These are phyloP conservation scores for Miichthys miiuy DNA, from an alignment of 2,797 vertebrate species.

Conservation along the genomic window DNA sequence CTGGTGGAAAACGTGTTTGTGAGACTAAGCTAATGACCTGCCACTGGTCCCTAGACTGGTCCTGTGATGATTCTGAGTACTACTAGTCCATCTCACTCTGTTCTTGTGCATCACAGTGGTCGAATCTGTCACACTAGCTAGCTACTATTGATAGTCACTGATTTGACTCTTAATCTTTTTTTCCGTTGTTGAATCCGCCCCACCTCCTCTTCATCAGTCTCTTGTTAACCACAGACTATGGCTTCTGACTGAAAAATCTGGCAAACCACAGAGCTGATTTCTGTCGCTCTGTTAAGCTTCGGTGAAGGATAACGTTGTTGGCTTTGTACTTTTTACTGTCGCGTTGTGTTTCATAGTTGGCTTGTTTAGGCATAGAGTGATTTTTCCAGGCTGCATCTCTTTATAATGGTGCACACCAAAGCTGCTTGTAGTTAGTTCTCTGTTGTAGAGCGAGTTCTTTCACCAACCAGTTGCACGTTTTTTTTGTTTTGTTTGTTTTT, in stretches of 20 bases:
- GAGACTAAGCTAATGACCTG: slow-evolving; percentile 66
- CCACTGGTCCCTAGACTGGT: slow-evolving; percentile 70
- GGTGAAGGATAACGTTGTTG: slow-evolving; percentile 51
- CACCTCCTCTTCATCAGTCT: slow-evolving; percentile 9
- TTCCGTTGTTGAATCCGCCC: slow-evolving; percentile 28
- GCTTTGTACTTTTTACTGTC: slow-evolving; percentile 54
- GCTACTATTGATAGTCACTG: slow-evolving; percentile 63
- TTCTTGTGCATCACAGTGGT: slow-evolving; percentile 75
- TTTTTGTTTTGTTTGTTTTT: not conserved
- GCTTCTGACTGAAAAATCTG: slow-evolving; percentile 45
- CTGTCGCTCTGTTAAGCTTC: slow-evolving; percentile 42
- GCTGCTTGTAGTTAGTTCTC: slow-evolving; percentile 75
- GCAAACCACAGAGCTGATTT: slow-evolving; percentile 36
- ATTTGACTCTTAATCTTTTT: slow-evolving; percentile 32
- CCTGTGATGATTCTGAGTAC: slow-evolving; percentile 71
- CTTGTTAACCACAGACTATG: slow-evolving; percentile 25
- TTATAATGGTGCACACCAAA: slow-evolving; percentile 78
- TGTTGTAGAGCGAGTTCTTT: slow-evolving; percentile 38
- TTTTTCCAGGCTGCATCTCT: slow-evolving; percentile 68
- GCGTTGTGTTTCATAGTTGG: slow-evolving; percentile 55
- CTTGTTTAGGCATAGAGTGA: slow-evolving; percentile 50
- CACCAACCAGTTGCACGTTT: slow-evolving; percentile 12
- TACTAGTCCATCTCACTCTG: slow-evolving; percentile 69
- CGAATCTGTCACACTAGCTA: slow-evolving; percentile 67
- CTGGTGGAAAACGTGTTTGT: slow-evolving; percentile 71